These are phyloP conservation scores for Drosophila mercatorum DNA, from an alignment of 2,888 invertebrate genomes.

Conservation along the genomic window DNA sequence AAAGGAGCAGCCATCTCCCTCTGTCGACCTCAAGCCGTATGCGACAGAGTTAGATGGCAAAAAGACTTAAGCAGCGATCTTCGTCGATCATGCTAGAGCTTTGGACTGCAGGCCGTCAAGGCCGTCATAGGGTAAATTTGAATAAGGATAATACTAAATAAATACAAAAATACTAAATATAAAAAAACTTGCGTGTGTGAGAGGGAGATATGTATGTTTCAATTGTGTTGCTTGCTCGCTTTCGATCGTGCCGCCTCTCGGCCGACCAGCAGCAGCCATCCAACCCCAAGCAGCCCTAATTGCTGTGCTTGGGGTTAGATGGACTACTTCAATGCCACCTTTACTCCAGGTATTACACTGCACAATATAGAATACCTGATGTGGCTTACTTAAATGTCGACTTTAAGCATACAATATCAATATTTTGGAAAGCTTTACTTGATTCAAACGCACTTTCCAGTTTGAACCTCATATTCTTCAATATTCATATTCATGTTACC, in stretches of 20 bases:
- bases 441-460: too few species aligned
- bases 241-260: constrained; percentile 1
- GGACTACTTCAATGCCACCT: constrained; percentile 2
- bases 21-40: too few species aligned
- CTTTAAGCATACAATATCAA: too few species aligned
- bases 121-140: neutral
- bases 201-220: neutral
- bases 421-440: too few species aligned
- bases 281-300: neutral
- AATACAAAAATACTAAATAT: neutral
- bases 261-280: too few species aligned
- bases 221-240: constrained; percentile 13
- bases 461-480: too few species aligned
- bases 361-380: neutral
- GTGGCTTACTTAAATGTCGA: too few species aligned
- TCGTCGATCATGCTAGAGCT: neutral
- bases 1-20: too few species aligned
- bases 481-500: too few species aligned
- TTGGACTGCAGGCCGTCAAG: neutral
- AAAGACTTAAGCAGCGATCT: too few species aligned
- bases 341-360: neutral
- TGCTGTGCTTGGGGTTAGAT: neutral
- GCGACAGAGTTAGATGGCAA: too few species aligned
- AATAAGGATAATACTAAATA: neutral
- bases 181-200: too few species aligned